phyloP scores from a whole-genome alignment of 2,797 vertebrate species.

The Sebastolobus altivelis region DNA sequence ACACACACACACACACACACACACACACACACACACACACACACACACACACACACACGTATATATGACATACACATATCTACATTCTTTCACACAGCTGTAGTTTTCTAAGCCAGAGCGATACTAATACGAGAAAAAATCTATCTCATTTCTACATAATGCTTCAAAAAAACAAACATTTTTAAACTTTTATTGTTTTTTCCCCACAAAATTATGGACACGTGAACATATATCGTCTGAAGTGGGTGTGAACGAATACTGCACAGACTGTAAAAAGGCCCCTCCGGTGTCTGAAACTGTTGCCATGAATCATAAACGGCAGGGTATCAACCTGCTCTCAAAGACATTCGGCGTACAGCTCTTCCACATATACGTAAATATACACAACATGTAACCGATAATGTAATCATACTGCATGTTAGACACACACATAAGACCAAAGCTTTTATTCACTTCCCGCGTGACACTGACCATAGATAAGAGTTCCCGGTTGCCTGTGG shows the following conservation, averaged over 20 bases:
- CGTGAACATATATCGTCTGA: not conserved
- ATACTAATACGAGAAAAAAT: not conserved
- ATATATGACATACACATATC: slow-evolving; percentile 18
- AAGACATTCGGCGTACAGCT: slow-evolving; percentile 14
- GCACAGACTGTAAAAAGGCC: slow-evolving; percentile 8
- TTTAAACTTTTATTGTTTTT: not conserved
- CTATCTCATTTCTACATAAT: not conserved
- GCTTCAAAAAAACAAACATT: not conserved
- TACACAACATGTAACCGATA: slow-evolving; percentile 53
- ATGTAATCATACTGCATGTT: slow-evolving; percentile 45
- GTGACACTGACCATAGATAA: slow-evolving; percentile 74
- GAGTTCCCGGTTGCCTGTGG: slow-evolving; percentile 51
- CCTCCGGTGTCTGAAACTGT: slow-evolving; percentile 20
- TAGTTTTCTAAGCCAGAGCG: not conserved
- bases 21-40: slow-evolving; percentile 1
- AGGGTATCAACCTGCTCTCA: not conserved
- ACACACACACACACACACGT: not conserved
- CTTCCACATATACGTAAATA: slow-evolving; percentile 23
- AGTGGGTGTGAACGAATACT: slow-evolving; percentile 1
- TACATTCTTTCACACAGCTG: not conserved
- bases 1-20: not conserved
- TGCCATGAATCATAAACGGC: slow-evolving; percentile 25
- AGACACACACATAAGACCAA: slow-evolving; percentile 26
- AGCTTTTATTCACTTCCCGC: slow-evolving; percentile 61
- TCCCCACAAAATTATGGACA: not conserved